phyloP scores from a whole-genome alignment of 2,113 vertebrate species.

The Hippolais icterina region DNA sequence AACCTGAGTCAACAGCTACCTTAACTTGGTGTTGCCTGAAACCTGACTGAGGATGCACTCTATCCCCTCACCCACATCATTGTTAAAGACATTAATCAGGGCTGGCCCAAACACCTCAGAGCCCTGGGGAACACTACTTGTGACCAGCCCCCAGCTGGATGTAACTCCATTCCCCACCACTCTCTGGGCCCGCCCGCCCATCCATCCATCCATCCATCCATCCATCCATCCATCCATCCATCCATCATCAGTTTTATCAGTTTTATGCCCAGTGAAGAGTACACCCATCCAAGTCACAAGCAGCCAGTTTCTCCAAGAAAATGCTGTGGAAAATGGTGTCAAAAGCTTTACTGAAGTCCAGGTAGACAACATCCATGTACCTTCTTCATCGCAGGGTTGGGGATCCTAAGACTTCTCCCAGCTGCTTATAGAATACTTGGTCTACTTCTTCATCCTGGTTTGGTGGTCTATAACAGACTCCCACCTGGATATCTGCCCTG shows the following conservation, averaged over 20 bases:
- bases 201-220: too few relatives aligned
- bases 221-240: too few relatives aligned
- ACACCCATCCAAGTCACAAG: accelerated
- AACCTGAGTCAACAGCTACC: background rate
- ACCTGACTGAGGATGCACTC: background rate
- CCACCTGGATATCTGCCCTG: background rate
- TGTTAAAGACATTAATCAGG: background rate
- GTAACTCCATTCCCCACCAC: background rate
- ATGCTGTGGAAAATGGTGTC: background rate
- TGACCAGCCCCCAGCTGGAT: background rate
- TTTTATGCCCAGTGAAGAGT: background rate
- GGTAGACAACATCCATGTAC: background rate
- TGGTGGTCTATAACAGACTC: background rate
- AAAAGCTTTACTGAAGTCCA: background rate
- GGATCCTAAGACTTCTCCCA: background rate
- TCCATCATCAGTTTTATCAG: background rate
- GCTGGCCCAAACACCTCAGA: background rate
- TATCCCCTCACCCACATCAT: background rate
- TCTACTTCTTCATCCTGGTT: background rate
- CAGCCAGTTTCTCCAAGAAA: background rate
- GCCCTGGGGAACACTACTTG: background rate
- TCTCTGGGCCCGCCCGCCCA: accelerated
- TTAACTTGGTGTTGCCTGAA: background rate
- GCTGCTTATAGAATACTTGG: background rate
- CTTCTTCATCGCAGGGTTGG: background rate